phyloP scores from a whole-genome alignment of 2,888 invertebrate genomes.

The Epiblema foenella region DNA sequence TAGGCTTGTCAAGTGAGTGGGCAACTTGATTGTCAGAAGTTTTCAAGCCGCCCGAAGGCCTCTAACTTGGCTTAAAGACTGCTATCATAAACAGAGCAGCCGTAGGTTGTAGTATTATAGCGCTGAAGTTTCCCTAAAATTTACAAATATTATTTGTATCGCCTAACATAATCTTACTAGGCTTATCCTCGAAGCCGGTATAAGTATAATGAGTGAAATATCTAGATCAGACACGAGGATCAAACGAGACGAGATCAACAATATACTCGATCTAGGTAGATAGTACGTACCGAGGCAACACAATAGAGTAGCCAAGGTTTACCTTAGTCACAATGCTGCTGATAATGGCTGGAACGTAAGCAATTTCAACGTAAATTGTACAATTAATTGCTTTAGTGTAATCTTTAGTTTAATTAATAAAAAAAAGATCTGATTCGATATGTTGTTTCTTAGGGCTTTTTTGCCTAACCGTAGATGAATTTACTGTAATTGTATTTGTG shows the following conservation, averaged over 20 bases:
- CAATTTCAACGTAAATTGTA: constrained; percentile 27
- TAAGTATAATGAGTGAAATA: too few species aligned
- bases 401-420: constrained; percentile 18
- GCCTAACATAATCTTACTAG: background rate
- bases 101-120: too few species aligned
- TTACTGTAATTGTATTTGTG: background rate
- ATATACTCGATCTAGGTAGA: constrained; percentile 19
- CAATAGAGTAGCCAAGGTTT: constrained; percentile 39
- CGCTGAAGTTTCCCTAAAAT: too few species aligned
- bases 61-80: too few species aligned
- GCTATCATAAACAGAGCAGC: too few species aligned
- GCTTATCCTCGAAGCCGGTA: too few species aligned
- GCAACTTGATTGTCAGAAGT: too few species aligned
- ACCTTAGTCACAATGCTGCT: constrained; percentile 22
- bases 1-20: too few species aligned
- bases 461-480: background rate
- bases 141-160: too few species aligned
- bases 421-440: background rate
- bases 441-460: background rate
- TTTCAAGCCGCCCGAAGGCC: too few species aligned
- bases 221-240: background rate
- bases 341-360: constrained; percentile 29
- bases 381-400: constrained; percentile 28
- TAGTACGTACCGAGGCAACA: constrained; percentile 3
- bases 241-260: constrained; percentile 15